These are phyloP conservation scores for Amblyopsis hoosieri DNA, from an alignment of 2,797 vertebrate species.

Conservation along the genomic window DNA sequence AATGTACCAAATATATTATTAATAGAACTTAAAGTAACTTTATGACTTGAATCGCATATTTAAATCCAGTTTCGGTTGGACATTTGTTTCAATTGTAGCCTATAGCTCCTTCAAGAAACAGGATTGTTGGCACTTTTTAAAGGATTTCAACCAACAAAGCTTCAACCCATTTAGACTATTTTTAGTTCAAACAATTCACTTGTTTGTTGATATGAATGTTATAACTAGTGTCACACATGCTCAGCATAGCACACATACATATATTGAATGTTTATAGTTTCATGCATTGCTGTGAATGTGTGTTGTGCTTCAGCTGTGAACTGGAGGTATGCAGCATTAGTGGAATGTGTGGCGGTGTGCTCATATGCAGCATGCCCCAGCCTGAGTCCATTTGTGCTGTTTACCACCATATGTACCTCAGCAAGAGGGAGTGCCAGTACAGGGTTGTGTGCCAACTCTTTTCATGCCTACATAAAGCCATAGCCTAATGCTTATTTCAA, in stretches of 20 bases:
- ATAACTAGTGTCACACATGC: not conserved
- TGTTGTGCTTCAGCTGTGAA: slow-evolving; percentile 30
- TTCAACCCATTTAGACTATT: not conserved
- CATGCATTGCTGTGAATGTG: slow-evolving; percentile 37
- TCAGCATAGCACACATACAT: not conserved
- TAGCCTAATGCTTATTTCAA: not conserved
- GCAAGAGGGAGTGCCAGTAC: slow-evolving; percentile 4
- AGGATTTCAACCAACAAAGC: not conserved
- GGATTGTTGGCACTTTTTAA: not conserved
- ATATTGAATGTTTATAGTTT: slow-evolving; percentile 16
- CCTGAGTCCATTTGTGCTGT: slow-evolving; percentile 39
- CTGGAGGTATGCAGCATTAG: slow-evolving; percentile 51
- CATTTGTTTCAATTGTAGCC: not conserved
- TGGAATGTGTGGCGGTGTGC: slow-evolving; percentile 63
- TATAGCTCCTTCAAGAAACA: not conserved
- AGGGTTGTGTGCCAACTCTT: not conserved
- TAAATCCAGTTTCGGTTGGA: not conserved
- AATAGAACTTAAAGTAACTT: not conserved
- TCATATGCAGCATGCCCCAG: slow-evolving; percentile 41
- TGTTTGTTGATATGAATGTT: not conserved
- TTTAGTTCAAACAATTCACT: not conserved
- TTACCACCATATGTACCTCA: slow-evolving; percentile 25
- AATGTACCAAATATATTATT: not conserved
- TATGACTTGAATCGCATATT: slow-evolving; percentile 4
- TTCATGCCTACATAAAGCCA: slow-evolving; percentile 1